Base-by-base conservation (phyloP, 2,113 vertebrate genomes). In the Oncorhynchus mykiss region DNA sequence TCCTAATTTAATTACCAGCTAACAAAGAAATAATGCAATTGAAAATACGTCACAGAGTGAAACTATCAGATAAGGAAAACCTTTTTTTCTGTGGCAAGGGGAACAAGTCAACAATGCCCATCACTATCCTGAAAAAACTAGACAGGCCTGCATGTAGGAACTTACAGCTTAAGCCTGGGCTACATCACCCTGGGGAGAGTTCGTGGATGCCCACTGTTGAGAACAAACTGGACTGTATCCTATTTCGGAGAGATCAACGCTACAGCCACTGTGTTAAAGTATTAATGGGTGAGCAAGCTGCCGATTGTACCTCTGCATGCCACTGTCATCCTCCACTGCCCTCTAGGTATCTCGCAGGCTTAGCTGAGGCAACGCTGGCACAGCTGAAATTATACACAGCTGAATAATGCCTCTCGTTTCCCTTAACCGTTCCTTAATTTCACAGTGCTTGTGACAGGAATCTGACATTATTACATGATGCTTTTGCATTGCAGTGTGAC, bases 1-100 rank as follows among this genome's bases (percentile, higher is more conserved):
- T 87, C 79, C 87, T 92, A 93, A 93, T 92, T 92, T 83, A 93
- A 92, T 92, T 92, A 92, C 78, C 84, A 87, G 84, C 84, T 67
- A 79, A 59, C 82, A 74, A 77, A 75, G 74, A 76, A 85, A 80
- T 74, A 78, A 87, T 83, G 74, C 69, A 82, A 89, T 87, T 90
- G 73, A 81, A 82, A 85, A 84, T 87, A 86, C 80, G 86, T 80
- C 84, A 84, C 51, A 54, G 57, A 82, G 77, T 82, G 82, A 87
- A 82, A 89, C 67, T 85, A 81, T 75, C 65, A 72, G 57, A 49
- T 29, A 64, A 54, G 45, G 72, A 67, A 22, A 2, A 14, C 18
- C 14, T 70, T 51, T 70, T 27, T 31, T 70, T 66, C 7, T 1
- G 54, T 76, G 51, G 54, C 2, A 60, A 14, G 7, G 31, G 57